Evolutionary conservation across 1,140 invertebrate species (phyloP).

Genomic region (Leptinotarsa undecemlineata): DNA sequence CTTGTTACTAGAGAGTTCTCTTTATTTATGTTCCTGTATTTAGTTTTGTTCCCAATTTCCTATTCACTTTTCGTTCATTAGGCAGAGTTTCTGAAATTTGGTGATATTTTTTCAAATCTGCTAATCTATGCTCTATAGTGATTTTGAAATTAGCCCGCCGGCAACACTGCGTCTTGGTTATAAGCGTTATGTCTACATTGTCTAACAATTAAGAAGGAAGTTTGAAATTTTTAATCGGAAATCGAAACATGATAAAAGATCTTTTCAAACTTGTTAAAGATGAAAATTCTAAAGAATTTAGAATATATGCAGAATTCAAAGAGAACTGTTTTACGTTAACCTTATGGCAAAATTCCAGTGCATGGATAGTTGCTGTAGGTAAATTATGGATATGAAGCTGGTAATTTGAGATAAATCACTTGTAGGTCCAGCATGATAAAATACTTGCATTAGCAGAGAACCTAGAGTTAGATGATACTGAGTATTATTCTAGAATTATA

Average conservation of each 20-base stretch:
- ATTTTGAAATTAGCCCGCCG: no score
- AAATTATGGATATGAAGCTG: neutral
- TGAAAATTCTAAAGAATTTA: neutral
- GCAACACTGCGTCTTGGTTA: no score
- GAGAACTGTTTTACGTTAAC: neutral
- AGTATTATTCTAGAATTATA: conserved; percentile 8
- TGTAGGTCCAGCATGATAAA: neutral
- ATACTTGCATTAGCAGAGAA: neutral
- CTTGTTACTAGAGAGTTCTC: no score
- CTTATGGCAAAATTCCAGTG: neutral
- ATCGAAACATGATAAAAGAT: neutral
- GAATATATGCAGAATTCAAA: neutral
- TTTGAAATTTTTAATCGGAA: neutral
- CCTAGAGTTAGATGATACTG: neutral
- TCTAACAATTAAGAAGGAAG: no score
- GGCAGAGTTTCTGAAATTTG: no score
- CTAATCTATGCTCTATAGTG: no score
- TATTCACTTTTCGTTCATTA: no score
- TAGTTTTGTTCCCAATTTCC: no score
- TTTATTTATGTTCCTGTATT: no score
- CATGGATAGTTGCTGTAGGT: neutral
- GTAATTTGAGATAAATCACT: neutral
- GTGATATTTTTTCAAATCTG: no score
- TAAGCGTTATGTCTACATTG: no score
- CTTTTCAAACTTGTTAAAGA: neutral